Conservation (phyloP, 2,888 invertebrate genomes). For the Ophion ventricosus region DNA sequence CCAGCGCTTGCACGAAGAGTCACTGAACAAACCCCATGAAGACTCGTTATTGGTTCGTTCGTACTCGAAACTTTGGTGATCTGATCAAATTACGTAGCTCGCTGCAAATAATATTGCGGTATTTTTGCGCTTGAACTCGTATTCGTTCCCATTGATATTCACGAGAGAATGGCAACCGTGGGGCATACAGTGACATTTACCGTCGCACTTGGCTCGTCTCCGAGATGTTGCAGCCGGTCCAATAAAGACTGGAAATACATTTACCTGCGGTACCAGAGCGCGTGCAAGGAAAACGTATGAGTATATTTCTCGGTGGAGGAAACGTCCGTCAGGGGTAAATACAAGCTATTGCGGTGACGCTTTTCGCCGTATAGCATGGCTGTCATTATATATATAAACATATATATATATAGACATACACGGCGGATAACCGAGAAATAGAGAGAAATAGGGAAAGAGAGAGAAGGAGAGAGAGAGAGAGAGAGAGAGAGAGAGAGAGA, state of each 20-base stretch:
- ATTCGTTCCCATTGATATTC: slow-evolving; percentile 51
- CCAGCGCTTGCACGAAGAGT: no score
- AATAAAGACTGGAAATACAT: slow-evolving; percentile 59
- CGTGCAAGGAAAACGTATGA: slow-evolving; percentile 57
- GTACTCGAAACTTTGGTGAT: no score
- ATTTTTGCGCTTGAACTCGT: slow-evolving; percentile 27
- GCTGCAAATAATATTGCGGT: slow-evolving; percentile 26
- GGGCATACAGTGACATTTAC: slow-evolving; percentile 54
- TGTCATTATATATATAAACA: neutral
- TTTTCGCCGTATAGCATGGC: slow-evolving; percentile 1
- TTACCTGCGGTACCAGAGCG: slow-evolving; percentile 35
- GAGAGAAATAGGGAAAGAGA: neutral
- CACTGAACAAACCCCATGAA: neutral
- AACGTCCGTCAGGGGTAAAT: slow-evolving; percentile 42
- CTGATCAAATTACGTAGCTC: slow-evolving; percentile 28
- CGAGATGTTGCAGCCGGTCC: slow-evolving; percentile 49
- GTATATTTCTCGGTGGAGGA: slow-evolving; percentile 33
- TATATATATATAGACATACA: slow-evolving; percentile 1
- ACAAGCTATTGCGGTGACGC: slow-evolving; percentile 41
- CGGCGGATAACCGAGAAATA: slow-evolving; percentile 24
- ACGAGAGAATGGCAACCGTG: slow-evolving; percentile 38
- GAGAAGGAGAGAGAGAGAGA: no score
- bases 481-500: no score
- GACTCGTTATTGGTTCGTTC: neutral
- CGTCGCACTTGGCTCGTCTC: slow-evolving; percentile 58